Evolutionary conservation across 2,113 vertebrate genomes (phyloP).

Genomic region (Antennarius striatus): DNA sequence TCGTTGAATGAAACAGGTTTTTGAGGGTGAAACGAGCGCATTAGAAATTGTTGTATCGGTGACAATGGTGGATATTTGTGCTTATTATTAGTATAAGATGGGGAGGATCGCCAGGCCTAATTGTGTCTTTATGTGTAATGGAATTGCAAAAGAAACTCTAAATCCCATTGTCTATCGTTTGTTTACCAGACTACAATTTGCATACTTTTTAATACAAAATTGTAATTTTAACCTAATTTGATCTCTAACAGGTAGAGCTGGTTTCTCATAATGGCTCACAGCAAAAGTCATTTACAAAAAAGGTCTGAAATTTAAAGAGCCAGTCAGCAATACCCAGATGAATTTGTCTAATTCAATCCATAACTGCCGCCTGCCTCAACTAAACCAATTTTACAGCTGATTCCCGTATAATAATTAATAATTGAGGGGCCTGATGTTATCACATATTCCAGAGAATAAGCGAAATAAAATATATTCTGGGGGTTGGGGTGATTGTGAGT

Average conservation of each 20-base stretch:
- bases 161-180: slow-evolving; percentile 61
- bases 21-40: slow-evolving; percentile 71
- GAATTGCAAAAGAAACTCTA: slow-evolving; percentile 49
- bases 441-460: slow-evolving; percentile 51
- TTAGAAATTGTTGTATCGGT: slow-evolving; percentile 65
- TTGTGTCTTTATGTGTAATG: slow-evolving; percentile 48
- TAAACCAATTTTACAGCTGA: slow-evolving; percentile 97
- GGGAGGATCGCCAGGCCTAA: slow-evolving; percentile 47
- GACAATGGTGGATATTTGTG: slow-evolving; percentile 64
- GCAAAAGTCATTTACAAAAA: slow-evolving; percentile 88
- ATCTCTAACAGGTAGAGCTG: slow-evolving; percentile 87
- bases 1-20: slow-evolving; percentile 62
- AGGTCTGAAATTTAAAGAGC: slow-evolving; percentile 91
- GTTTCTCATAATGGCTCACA: slow-evolving; percentile 86
- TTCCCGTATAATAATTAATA: slow-evolving; percentile 94
- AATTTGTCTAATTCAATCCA: slow-evolving; percentile 95
- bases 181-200: slow-evolving; percentile 54
- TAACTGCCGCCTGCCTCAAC: slow-evolving; percentile 90
- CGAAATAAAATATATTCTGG: slow-evolving; percentile 19
- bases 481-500: slow-evolving; percentile 23
- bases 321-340: slow-evolving; percentile 93
- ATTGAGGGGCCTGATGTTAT: slow-evolving; percentile 77
- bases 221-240: slow-evolving; percentile 86
- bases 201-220: slow-evolving; percentile 52
- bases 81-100: slow-evolving; percentile 46